Conservation (phyloP, 2,797 vertebrate species). For the Coccyzus lansbergi region DNA sequence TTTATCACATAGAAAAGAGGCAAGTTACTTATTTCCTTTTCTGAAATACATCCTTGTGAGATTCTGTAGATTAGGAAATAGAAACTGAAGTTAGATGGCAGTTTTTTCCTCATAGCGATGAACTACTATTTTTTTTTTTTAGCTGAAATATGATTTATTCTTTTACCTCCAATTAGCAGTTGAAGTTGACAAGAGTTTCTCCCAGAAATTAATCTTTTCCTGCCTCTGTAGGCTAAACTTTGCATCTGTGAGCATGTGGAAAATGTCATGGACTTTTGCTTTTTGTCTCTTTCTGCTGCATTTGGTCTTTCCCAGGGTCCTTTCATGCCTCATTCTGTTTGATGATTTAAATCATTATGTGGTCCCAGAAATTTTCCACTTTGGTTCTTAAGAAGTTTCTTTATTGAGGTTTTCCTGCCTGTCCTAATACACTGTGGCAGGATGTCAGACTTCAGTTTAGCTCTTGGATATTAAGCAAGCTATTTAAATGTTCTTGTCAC, state of each 20-base stretch:
- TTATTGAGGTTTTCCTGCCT: neutral
- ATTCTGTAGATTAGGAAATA: neutral
- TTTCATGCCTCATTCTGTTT: neutral
- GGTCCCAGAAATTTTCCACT: neutral
- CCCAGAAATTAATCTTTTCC: neutral
- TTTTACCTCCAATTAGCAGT: neutral
- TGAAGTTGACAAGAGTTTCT: neutral
- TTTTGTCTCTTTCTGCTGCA: neutral
- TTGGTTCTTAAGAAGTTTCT: neutral
- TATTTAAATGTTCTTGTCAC: neutral
- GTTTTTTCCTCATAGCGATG: neutral
- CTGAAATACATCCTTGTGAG: neutral
- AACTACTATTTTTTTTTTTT: too few species aligned
- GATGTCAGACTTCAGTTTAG: neutral
- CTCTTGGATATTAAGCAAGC: neutral
- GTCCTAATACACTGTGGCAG: neutral
- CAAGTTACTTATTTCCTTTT: neutral
- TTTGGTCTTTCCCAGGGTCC: neutral
- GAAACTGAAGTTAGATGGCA: neutral
- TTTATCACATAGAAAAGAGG: neutral
- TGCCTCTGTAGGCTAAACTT: neutral
- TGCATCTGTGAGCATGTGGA: neutral
- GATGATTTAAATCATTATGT: neutral
- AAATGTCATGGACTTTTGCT: neutral
- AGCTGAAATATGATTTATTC: neutral